These are phyloP conservation scores for Cryptotis parvus DNA, from an alignment of 2,113 vertebrate genomes.

Conservation along the genomic window DNA sequence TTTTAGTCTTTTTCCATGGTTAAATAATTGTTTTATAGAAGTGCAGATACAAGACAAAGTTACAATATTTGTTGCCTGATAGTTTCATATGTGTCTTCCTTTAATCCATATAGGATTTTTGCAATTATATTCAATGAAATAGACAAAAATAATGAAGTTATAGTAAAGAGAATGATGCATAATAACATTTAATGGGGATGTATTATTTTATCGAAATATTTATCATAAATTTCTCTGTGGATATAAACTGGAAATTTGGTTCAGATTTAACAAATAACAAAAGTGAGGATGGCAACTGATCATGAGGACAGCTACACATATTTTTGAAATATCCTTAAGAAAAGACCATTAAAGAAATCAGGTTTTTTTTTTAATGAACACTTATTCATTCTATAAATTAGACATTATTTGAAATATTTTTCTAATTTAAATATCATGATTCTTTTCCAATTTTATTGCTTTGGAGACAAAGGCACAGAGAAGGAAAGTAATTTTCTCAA, in stretches of 20 bases:
- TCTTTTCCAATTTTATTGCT: conserved; percentile 2
- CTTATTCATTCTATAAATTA: neutral
- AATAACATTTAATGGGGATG: neutral
- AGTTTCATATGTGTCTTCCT: neutral
- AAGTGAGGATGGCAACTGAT: neutral
- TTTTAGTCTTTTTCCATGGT: neutral
- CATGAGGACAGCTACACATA: neutral
- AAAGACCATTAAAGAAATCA: neutral
- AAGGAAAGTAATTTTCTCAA: neutral
- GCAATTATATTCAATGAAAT: conserved; percentile 31
- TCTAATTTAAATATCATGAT: neutral
- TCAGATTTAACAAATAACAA: neutral
- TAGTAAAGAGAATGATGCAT: neutral
- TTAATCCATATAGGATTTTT: conserved; percentile 24
- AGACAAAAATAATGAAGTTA: neutral
- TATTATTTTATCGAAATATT: neutral
- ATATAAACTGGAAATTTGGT: neutral
- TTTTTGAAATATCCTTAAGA: neutral
- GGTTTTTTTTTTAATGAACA: conserved; percentile 14
- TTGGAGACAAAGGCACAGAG: neutral
- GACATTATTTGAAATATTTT: neutral
- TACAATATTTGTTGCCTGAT: neutral
- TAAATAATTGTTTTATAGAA: conserved; percentile 33
- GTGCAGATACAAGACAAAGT: neutral
- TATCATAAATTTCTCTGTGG: neutral